Evolutionary conservation across 2,888 invertebrate species (phyloP), one percentile per base, ranked within the genome.

Genomic region (Polymixis lichenea): DNA sequence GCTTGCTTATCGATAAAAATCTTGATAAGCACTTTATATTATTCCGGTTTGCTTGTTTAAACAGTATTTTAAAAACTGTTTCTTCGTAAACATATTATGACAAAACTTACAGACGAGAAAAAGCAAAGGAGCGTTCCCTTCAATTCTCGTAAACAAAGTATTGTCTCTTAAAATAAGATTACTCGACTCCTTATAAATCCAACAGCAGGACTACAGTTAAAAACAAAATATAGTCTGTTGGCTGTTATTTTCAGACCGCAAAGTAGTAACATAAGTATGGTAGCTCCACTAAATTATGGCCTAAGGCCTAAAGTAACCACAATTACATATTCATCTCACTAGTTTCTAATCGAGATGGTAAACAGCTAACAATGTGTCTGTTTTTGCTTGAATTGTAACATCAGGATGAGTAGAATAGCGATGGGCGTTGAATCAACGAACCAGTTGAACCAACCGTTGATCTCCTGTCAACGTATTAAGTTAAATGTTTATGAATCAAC

Each of bases 1-100:
- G 19, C 15, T 6, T 22, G 22, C 5, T 55, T 55, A 81, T 77
- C 82, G 49, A 22, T 81, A 25, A 32, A 74, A 43, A 77, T 75
- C 75, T 75, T 75, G 38, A 28, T 60, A 19, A 38, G 5, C n/a
- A 38, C 46, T 55, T 49, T 28, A 38, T 15, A n/a, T 46, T 11
- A 73, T 55, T 60, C 60, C 38, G 28, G 46, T 74, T 77, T 28
- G 4, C 17, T 9, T 9, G n/a, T 51, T 60, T 49, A n/a, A 38
- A 22, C 17, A 22, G 53, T 43, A 53, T n/a, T 73, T 72, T 22
- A 9, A 2, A 22, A 28, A 17, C 6, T 11, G 53, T 56, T 17
- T 9, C 28, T 66, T 15, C 1, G 5, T 66, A 9, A 9, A 56
- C 11, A 32, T 11, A 17, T 60, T 58, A 1, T 0, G 17, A 66